Evolutionary conservation across 2,888 invertebrate genomes (phyloP).

Genomic region (Melangyna quadrimaculata): DNA sequence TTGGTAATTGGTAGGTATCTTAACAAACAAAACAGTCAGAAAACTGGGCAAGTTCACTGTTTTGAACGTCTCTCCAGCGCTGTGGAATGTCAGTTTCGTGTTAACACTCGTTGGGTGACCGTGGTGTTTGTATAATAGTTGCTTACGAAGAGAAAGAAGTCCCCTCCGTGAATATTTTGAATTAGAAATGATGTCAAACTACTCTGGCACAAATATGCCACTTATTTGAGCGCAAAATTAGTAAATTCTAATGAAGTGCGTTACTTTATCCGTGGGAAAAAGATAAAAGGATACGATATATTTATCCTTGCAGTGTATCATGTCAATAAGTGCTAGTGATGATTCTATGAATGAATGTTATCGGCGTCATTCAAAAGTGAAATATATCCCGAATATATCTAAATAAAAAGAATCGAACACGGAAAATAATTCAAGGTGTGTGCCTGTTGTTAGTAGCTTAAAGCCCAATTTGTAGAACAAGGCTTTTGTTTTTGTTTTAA

Average conservation of each 20-base stretch:
- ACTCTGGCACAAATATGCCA: conserved; percentile 16
- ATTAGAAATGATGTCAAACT: conserved; percentile 65
- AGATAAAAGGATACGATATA: conserved; percentile 23
- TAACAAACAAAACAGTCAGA: conserved; percentile 56
- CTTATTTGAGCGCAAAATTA: conserved; percentile 28
- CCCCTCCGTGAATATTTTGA: conserved; percentile 47
- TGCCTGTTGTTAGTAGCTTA: conserved; percentile 14
- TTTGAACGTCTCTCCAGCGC: conserved; percentile 57
- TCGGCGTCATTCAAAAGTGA: conserved; percentile 32
- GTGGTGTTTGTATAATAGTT: conserved; percentile 52
- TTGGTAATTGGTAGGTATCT: not conserved
- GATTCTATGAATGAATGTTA: conserved; percentile 17
- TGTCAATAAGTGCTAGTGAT: conserved; percentile 7
- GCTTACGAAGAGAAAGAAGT: conserved; percentile 44
- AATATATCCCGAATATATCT: conserved; percentile 3
- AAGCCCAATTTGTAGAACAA: conserved; percentile 17
- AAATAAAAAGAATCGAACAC: conserved; percentile 9
- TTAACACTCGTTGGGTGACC: conserved; percentile 60
- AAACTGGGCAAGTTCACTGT: conserved; percentile 64
- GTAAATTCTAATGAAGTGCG: not conserved
- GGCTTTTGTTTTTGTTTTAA: conserved; percentile 13
- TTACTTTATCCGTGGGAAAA: not conserved
- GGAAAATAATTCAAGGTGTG: conserved; percentile 56
- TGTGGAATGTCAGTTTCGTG: conserved; percentile 68
- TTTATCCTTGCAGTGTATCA: not conserved